phyloP scores from a whole-genome alignment of 2,888 invertebrate genomes.

The Achlya flavicornis region DNA sequence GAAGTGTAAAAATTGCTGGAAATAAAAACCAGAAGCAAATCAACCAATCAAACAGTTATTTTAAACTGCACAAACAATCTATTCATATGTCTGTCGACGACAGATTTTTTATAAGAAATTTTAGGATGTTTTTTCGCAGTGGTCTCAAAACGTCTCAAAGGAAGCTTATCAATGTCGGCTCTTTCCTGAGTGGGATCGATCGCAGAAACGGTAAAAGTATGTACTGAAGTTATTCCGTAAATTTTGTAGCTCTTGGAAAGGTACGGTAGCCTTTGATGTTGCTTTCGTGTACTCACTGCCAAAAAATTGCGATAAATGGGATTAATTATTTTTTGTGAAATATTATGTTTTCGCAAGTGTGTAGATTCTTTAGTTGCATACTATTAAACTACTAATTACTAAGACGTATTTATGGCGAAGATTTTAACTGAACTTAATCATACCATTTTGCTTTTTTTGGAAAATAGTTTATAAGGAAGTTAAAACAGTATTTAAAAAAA shows the following conservation, averaged over 20 bases:
- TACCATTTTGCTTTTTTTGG: too few relatives aligned
- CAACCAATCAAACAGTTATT: not conserved
- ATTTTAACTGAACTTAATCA: too few relatives aligned
- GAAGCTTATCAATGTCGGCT: slow-evolving; percentile 40
- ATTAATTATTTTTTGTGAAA: not conserved
- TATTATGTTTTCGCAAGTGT: not conserved
- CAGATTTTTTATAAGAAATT: not conserved
- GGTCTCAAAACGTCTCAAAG: slow-evolving; percentile 33
- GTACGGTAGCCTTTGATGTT: slow-evolving; percentile 11
- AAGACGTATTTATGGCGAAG: too few relatives aligned
- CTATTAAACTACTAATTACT: too few relatives aligned
- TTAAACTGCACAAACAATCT: not conserved
- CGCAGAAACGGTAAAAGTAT: slow-evolving; percentile 23
- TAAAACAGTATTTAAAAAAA: too few relatives aligned
- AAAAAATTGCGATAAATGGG: not conserved
- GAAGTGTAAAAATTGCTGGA: not conserved
- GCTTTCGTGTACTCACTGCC: not conserved
- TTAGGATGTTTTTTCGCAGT: slow-evolving; percentile 17
- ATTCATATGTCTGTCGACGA: not conserved
- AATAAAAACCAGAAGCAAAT: not conserved
- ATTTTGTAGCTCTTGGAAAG: slow-evolving; percentile 13
- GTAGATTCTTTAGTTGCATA: too few relatives aligned
- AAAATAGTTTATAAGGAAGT: too few relatives aligned
- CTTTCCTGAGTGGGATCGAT: slow-evolving; percentile 30
- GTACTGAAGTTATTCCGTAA: slow-evolving; percentile 17